A percentile compares a stretch with the other conserved stretches of the same genome.
Evolutionary conservation across 1,140 invertebrate species (phyloP).

Genomic region (Zaprionus vittiger): DNA sequence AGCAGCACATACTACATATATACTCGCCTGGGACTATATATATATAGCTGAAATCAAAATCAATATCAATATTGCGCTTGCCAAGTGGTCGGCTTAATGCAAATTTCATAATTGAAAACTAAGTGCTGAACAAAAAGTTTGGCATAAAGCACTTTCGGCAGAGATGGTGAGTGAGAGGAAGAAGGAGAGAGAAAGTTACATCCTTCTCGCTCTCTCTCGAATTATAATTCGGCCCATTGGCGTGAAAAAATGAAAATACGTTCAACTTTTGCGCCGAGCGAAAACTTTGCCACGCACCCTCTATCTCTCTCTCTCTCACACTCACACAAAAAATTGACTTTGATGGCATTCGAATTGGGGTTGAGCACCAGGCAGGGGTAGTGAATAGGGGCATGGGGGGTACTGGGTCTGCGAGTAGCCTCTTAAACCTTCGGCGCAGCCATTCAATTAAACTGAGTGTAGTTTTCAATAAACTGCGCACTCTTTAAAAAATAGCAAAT

Average conservation of each 20-base stretch:
- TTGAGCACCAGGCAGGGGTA: background rate
- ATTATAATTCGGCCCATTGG: slow-evolving; percentile 70
- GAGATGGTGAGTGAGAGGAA: background rate
- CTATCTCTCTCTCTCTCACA: slow-evolving; percentile 39
- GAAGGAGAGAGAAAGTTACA: background rate
- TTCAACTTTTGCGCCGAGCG: slow-evolving; percentile 64
- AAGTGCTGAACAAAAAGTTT: slow-evolving; percentile 73
- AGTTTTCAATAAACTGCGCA: slow-evolving; percentile 76
- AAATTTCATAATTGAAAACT: slow-evolving; percentile 82
- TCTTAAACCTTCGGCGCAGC: slow-evolving; percentile 56
- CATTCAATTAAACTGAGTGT: slow-evolving; percentile 80
- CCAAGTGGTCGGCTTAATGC: slow-evolving; percentile 64
- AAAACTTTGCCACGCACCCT: slow-evolving; percentile 54
- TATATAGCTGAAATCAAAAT: slow-evolving; percentile 46
- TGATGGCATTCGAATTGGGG: slow-evolving; percentile 48
- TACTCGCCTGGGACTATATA: background rate
- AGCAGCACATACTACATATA: background rate
- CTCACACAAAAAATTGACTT: slow-evolving; percentile 60
- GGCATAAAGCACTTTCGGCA: slow-evolving; percentile 60
- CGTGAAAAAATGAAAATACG: slow-evolving; percentile 77
- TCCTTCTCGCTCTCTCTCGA: slow-evolving; percentile 6
- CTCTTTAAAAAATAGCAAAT: slow-evolving; percentile 77
- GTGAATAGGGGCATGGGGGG: background rate
- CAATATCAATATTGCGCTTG: slow-evolving; percentile 77
- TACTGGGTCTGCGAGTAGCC: background rate